Evolutionary conservation across 1,140 invertebrate species (phyloP).

Genomic region (Littorina saxatilis): DNA sequence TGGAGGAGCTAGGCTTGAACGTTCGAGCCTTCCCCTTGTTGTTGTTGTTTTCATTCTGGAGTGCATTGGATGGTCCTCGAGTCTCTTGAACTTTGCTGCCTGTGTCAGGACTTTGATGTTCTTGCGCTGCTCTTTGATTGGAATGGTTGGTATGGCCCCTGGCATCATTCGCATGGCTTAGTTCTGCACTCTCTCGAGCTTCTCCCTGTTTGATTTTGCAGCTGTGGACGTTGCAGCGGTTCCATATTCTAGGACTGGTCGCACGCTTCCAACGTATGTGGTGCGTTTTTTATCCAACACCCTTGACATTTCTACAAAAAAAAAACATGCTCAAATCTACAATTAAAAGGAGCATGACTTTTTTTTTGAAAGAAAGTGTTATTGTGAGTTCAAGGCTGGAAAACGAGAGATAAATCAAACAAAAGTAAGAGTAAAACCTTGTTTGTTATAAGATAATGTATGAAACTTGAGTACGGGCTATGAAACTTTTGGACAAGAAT

Average conservation of each 20-base stretch:
- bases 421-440: no score
- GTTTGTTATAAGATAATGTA: no score
- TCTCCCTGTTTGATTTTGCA: not conserved
- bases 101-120: not conserved
- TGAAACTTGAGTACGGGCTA: no score
- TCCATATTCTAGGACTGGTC: constrained; percentile 3
- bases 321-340: no score
- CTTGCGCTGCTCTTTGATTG: not conserved
- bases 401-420: no score
- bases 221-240: not conserved
- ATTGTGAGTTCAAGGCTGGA: no score
- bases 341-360: no score
- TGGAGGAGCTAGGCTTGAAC: not conserved
- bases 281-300: no score
- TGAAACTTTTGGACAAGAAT: no score
- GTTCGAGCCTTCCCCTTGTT: constrained; percentile 1
- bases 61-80: not conserved
- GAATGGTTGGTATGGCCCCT: not conserved
- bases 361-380: no score
- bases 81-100: constrained; percentile 1
- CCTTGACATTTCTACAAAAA: no score
- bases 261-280: not conserved
- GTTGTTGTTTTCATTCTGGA: not conserved
- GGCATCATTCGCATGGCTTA: constrained; percentile 17
- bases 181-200: not conserved